Percentiles rank a stretch among this genome's conserved stretches.
phyloP scores from a whole-genome alignment of 2,113 vertebrate species.

The Xiphorhynchus elegans region DNA sequence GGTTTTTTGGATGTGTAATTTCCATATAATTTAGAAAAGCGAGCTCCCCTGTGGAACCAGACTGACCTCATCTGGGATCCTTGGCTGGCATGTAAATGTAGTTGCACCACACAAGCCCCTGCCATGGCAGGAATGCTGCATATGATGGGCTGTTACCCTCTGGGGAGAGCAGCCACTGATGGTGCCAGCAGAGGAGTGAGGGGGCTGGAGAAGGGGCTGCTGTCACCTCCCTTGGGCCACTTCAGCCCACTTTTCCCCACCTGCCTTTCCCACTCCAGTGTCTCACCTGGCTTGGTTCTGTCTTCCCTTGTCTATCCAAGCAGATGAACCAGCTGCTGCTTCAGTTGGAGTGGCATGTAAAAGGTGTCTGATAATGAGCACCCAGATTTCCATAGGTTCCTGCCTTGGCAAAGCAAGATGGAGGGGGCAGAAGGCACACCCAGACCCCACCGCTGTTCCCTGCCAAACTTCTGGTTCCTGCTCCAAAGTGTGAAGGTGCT shows the following conservation, averaged over 20 bases:
- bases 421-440: background rate
- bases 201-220: background rate
- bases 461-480: slow-evolving; percentile 10
- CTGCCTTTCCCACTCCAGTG: background rate
- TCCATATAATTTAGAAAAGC: background rate
- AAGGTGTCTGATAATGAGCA: background rate
- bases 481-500: slow-evolving; percentile 35
- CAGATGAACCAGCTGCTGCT: background rate
- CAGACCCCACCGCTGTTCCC: background rate
- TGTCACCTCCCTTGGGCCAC: background rate
- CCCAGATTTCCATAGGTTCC: background rate
- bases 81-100: background rate
- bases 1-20: background rate
- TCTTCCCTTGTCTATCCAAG: background rate
- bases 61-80: background rate
- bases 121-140: background rate
- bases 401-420: background rate
- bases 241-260: background rate
- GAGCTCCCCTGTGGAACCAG: background rate
- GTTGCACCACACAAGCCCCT: background rate
- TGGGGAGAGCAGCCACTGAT: background rate
- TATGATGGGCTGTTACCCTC: background rate
- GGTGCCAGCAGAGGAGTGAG: background rate
- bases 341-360: background rate
- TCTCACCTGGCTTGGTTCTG: background rate